Evolutionary conservation across 1,140 invertebrate genomes (phyloP).

Genomic region (Drosophila repletoides): DNA sequence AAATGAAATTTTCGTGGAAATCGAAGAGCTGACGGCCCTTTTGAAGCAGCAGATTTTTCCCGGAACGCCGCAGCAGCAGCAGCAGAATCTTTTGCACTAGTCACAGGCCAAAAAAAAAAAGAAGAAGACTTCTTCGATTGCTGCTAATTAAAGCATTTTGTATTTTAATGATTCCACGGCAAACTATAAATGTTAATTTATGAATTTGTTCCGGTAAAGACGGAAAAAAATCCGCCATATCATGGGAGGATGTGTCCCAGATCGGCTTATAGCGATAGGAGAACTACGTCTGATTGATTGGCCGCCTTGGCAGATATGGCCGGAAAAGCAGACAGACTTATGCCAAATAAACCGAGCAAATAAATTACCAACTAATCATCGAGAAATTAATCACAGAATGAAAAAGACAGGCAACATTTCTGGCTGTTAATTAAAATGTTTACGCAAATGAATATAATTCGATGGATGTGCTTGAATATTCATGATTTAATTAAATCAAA

Average conservation of each 20-base stretch:
- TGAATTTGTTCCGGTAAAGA: constrained; percentile 53
- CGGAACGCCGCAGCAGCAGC: constrained; percentile 33
- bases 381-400: constrained; percentile 66
- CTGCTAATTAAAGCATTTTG: constrained; percentile 63
- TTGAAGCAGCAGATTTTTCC: constrained; percentile 50
- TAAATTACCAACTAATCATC: constrained; percentile 71
- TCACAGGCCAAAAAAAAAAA: constrained; percentile 2
- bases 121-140: constrained; percentile 12
- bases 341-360: constrained; percentile 40
- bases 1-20: constrained; percentile 68
- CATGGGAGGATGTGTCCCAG: constrained; percentile 5
- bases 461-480: constrained; percentile 51
- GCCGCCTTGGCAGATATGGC: constrained; percentile 13
- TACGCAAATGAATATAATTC: constrained; percentile 62
- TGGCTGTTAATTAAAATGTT: constrained; percentile 74
- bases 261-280: constrained; percentile 31
- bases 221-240: constrained; percentile 30
- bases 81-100: constrained; percentile 9
- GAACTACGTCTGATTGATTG: constrained; percentile 53
- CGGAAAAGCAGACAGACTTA: constrained; percentile 26
- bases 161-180: constrained; percentile 25
- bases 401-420: constrained; percentile 40
- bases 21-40: constrained; percentile 50
- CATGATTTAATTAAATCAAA: constrained; percentile 41
- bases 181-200: constrained; percentile 46